phyloP scores from a whole-genome alignment of 2,888 invertebrate species.

The Leucophora obtusa region DNA sequence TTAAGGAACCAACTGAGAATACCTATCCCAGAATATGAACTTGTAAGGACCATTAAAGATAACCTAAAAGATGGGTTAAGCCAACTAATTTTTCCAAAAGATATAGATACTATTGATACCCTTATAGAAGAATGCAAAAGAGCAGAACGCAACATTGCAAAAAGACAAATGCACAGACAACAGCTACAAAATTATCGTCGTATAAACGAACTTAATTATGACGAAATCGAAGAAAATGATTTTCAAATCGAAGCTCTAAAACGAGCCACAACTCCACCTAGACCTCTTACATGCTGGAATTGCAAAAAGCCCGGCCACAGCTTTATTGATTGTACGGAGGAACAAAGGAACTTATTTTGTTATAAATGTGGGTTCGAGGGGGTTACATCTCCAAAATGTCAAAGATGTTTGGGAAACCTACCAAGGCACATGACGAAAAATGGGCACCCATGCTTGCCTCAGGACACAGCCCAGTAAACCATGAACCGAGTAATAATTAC shows the following conservation, averaged over 20 bases:
- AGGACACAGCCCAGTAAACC: slow-evolving; percentile 2
- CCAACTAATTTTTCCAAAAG: slow-evolving; percentile 5
- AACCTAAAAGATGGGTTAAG: slow-evolving; percentile 12
- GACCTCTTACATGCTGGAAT: slow-evolving; percentile 22
- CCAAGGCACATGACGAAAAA: slow-evolving; percentile 4
- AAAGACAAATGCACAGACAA: not conserved
- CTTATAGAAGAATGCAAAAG: slow-evolving; percentile 23
- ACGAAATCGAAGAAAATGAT: not conserved
- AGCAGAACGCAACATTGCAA: slow-evolving; percentile 6
- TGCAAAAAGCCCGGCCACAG: slow-evolving; percentile 9
- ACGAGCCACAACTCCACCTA: not conserved
- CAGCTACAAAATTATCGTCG: not conserved
- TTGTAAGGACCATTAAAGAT: slow-evolving; percentile 4
- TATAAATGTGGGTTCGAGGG: not conserved
- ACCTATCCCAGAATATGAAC: not conserved
- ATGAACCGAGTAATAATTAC: too few relatives aligned
- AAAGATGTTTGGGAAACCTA: slow-evolving; percentile 23
- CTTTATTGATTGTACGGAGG: slow-evolving; percentile 13
- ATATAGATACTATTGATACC: not conserved
- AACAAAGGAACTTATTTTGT: slow-evolving; percentile 23
- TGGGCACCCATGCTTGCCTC: slow-evolving; percentile 20
- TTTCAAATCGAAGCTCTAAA: not conserved
- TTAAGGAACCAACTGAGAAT: slow-evolving; percentile 7
- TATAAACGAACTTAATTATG: not conserved
- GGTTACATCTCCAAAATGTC: slow-evolving; percentile 17